Evolutionary conservation across 2,113 vertebrate species (phyloP).

Genomic region (Phyllostomus hastatus): DNA sequence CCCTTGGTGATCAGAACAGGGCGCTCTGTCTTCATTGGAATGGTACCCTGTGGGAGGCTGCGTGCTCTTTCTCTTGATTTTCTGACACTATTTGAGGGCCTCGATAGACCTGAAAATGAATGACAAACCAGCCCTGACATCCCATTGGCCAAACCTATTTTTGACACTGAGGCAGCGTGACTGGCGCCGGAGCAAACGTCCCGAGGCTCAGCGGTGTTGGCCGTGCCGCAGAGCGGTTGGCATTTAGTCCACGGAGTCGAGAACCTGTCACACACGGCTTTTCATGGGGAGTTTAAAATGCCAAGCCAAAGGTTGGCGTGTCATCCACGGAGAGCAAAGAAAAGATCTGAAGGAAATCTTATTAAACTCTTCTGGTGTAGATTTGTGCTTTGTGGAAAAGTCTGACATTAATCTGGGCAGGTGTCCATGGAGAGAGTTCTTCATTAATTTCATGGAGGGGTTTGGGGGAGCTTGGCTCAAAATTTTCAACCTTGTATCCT

Average conservation of each 20-base stretch:
- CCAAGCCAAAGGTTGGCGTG: slow-evolving; percentile 10
- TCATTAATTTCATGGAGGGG: not conserved
- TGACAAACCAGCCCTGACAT: not conserved
- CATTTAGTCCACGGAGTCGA: not conserved
- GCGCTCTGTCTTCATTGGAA: not conserved
- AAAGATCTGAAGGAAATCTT: not conserved
- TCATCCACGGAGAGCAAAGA: not conserved
- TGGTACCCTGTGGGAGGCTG: no score
- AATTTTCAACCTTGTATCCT: not conserved
- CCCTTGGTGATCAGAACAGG: not conserved
- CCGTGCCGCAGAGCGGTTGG: not conserved
- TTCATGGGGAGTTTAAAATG: slow-evolving; percentile 45
- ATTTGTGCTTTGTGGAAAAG: not conserved
- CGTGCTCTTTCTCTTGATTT: not conserved
- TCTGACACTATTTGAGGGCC: not conserved
- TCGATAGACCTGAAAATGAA: slow-evolving; percentile 1
- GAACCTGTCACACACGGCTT: slow-evolving; percentile 1
- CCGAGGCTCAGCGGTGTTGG: not conserved
- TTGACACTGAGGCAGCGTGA: not conserved
- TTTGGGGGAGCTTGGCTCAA: not conserved
- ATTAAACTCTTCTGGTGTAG: not conserved
- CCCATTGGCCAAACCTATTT: not conserved
- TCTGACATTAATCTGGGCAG: not conserved
- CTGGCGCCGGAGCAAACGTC: not conserved
- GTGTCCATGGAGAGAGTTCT: not conserved